Base-by-base conservation (phyloP, 2,797 vertebrate genomes). In the Takifugu ocellatus region DNA sequence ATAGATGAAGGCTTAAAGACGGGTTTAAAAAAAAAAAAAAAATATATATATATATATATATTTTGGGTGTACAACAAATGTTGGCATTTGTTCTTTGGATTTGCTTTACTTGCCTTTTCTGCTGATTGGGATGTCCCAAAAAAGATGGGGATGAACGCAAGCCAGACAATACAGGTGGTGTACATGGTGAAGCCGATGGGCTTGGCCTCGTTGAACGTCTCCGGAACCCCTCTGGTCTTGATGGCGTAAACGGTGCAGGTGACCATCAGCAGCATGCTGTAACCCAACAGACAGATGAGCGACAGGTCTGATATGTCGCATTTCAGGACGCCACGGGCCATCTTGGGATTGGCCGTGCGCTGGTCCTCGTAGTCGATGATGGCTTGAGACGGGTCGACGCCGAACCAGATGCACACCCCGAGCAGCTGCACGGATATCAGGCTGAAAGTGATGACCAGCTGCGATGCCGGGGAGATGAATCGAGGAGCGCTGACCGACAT, bases 131-230 rank as follows among this genome's bases (percentile, higher is more conserved):
- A 95, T 2, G 96, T 98, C 57, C 96, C 96, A 44, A 98, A 98
- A 90, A 98, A 97, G 85, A 98, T 98, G 49, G 96, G 96, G 72
- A 98, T 98, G 90, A 98, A 98, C 72, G 96, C 96, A 0, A 98
- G 92, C 96, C 96, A 98, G 43, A 98, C 94, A 25, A 98, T 98
- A 85, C 96, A 98, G 70, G 96, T 98, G 64, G 96, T 98, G 85
- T 98, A 98, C 96, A 98, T 98, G 86, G 96, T 97, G 88, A 98
- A 96, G 84, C 96, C 96, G 2, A 98, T 98, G 80, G 96, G 96
- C 85, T 98, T 97, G 87, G 96, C 96, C 89, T 98, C 96, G 0
- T 98, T 98, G 91, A 98, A 98, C 49, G 95, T 98, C 91, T 98
- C 96, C 0, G 96, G 96, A 68, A 98, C 96, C 7, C 96, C 93